A percentile compares a stretch with the other conserved stretches of the same genome.
phyloP scores from a whole-genome alignment of 2,888 invertebrate species.

The Andrena camellia region DNA sequence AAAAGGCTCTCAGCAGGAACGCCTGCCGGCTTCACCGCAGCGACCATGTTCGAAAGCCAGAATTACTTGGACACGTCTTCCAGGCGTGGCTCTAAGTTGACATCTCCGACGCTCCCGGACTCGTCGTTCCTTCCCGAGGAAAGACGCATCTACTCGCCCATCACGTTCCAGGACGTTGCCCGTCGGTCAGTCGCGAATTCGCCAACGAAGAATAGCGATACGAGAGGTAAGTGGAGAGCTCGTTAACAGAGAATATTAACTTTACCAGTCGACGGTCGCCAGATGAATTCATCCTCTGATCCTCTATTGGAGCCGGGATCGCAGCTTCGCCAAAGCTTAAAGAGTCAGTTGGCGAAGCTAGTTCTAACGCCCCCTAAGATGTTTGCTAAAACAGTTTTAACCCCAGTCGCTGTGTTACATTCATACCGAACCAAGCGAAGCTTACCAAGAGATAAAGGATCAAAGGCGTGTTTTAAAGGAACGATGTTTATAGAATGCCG shows the following conservation, averaged over 20 bases:
- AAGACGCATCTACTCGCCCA: conserved; percentile 92
- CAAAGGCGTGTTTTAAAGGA: not conserved
- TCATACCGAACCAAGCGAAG: too few species aligned
- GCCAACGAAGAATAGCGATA: conserved; percentile 87
- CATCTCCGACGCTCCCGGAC: conserved; percentile 69
- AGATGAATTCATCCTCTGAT: not conserved
- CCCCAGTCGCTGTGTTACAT: too few species aligned
- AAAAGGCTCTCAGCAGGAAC: conserved; percentile 72
- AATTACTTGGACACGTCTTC: conserved; percentile 58
- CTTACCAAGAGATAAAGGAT: not conserved
- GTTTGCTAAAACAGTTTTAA: too few species aligned
- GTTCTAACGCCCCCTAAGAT: too few species aligned
- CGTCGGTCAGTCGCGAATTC: conserved; percentile 92
- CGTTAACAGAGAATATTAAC: not conserved
- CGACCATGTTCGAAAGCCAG: conserved; percentile 53
- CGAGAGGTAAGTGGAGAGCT: conserved; percentile 75
- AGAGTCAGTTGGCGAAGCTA: not conserved
- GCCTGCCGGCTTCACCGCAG: conserved; percentile 17
- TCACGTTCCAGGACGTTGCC: conserved; percentile 94
- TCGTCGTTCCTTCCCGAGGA: conserved; percentile 86
- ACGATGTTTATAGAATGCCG: conserved; percentile 86
- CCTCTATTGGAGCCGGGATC: not conserved
- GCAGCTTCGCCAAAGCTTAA: too few species aligned
- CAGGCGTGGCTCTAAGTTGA: conserved; percentile 70
- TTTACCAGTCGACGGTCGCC: not conserved